Conservation (phyloP, 2,113 vertebrate species). For the Ursus arctos region DNA sequence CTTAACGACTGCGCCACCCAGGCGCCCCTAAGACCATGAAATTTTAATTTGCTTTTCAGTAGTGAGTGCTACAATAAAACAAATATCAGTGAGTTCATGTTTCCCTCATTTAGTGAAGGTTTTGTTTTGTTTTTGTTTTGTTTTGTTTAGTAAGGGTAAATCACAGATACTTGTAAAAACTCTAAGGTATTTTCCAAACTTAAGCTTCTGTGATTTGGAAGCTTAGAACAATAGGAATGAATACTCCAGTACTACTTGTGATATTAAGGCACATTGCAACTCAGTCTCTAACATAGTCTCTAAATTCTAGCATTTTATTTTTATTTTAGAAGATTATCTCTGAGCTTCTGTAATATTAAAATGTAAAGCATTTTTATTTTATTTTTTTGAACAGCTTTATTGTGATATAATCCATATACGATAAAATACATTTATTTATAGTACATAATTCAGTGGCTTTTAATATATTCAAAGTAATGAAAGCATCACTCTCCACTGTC, state of each 20-base stretch:
- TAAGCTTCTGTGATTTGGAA: neutral
- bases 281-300: neutral
- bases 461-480: too few relatives aligned
- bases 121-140: neutral
- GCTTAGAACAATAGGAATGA: neutral
- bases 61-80: neutral
- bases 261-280: neutral
- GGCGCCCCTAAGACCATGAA: neutral
- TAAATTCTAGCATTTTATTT: neutral
- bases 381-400: neutral
- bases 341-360: neutral
- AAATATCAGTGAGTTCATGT: neutral
- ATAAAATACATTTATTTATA: too few relatives aligned
- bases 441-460: too few relatives aligned
- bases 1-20: too few relatives aligned
- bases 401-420: too few relatives aligned
- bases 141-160: neutral
- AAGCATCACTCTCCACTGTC: too few relatives aligned
- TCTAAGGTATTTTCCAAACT: neutral
- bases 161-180: neutral
- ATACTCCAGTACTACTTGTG: neutral
- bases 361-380: neutral
- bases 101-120: neutral
- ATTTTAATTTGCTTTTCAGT: constrained; percentile 9
- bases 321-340: neutral